Percentiles rank a stretch among this genome's conserved stretches.
Evolutionary conservation across 1,140 invertebrate genomes (phyloP).

Genomic region (Ostrea edulis): DNA sequence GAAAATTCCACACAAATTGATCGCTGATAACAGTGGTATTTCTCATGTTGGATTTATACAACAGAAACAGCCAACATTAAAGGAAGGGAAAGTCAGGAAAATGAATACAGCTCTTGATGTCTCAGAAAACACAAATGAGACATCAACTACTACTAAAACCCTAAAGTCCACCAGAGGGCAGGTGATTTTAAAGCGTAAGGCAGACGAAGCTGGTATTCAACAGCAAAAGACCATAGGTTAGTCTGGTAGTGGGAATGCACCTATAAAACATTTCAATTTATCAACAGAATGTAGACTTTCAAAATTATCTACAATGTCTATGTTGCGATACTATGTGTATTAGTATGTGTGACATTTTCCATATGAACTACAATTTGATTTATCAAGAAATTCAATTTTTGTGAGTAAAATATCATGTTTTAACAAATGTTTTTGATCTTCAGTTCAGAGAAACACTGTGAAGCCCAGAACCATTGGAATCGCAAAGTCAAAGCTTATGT

Average conservation of each 20-base stretch:
- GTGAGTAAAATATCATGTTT: neutral
- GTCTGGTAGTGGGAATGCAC: neutral
- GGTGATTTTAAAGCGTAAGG: neutral
- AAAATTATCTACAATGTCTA: neutral
- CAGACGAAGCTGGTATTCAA: slow-evolving; percentile 1
- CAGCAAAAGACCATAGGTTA: neutral
- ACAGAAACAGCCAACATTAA: neutral
- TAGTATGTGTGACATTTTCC: neutral
- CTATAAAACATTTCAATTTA: neutral
- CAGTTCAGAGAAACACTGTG: neutral
- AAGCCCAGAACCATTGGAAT: slow-evolving; percentile 50
- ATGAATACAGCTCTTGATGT: neutral
- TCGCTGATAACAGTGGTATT: neutral
- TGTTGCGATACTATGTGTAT: neutral
- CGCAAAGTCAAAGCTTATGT: slow-evolving; percentile 70
- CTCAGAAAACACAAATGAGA: neutral
- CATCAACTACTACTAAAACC: neutral
- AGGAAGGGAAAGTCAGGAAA: neutral
- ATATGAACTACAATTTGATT: neutral
- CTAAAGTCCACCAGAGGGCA: neutral
- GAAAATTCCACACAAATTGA: neutral
- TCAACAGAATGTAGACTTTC: neutral
- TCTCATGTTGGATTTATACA: neutral
- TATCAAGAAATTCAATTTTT: neutral
- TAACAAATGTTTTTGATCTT: neutral